phyloP scores from a whole-genome alignment of 2,113 vertebrate genomes.

The Ornithorhynchus anatinus region DNA sequence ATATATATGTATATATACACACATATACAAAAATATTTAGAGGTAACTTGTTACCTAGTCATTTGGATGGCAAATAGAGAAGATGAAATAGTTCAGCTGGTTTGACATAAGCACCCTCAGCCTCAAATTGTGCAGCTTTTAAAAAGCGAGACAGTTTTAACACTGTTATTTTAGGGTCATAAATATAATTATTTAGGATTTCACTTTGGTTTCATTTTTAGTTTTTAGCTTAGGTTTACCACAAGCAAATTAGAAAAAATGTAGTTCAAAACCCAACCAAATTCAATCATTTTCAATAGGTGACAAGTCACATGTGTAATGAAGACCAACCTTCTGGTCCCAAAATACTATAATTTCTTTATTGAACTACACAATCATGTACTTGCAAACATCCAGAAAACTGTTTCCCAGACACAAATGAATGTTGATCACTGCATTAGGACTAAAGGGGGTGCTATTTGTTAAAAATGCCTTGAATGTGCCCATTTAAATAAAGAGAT shows the following conservation, averaged over 20 bases:
- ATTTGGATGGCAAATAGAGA: too few species aligned
- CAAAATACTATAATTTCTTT: neutral
- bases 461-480: constrained; percentile 52
- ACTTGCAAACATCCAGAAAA: neutral
- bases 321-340: neutral
- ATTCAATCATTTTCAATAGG: neutral
- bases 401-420: constrained; percentile 29
- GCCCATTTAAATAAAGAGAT: neutral
- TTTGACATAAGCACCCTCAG: neutral
- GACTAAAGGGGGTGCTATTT: constrained; percentile 74
- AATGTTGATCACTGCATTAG: constrained; percentile 19
- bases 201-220: neutral
- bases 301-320: neutral
- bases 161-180: neutral
- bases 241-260: too few species aligned
- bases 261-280: neutral
- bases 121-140: neutral
- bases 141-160: neutral
- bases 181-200: neutral
- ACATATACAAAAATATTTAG: neutral
- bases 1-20: neutral
- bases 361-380: neutral
- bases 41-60: too few species aligned
- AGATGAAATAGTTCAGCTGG: neutral
- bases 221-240: neutral